Percentiles rank a stretch among this genome's conserved stretches.
These are phyloP conservation scores for Brachymystax lenok DNA, from an alignment of 2,797 vertebrate genomes.

Conservation along the genomic window DNA sequence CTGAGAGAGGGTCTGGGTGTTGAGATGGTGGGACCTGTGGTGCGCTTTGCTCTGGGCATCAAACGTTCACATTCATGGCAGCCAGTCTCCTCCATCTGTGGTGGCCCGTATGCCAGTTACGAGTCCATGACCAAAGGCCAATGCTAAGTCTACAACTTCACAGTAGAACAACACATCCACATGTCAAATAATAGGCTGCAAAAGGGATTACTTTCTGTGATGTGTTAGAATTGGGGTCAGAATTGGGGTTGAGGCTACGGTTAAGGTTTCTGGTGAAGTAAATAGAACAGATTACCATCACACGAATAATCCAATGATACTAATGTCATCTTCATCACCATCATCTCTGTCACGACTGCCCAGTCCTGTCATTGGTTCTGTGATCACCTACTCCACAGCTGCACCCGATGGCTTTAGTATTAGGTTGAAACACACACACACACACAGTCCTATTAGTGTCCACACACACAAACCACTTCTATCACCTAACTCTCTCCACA, in stretches of 20 bases:
- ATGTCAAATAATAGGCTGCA: no score
- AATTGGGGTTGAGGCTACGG: not conserved
- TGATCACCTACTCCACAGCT: not conserved
- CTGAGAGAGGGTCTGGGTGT: not conserved
- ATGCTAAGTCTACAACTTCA: not conserved
- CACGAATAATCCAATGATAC: not conserved
- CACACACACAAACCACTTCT: slow-evolving; percentile 16
- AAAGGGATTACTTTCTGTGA: no score
- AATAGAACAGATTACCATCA: not conserved
- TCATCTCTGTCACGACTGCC: not conserved
- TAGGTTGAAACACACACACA: not conserved
- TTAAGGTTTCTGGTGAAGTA: not conserved
- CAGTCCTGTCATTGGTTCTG: not conserved
- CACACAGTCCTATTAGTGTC: slow-evolving; percentile 19
- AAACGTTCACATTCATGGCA: not conserved
- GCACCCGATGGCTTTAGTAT: no score
- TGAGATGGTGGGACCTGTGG: not conserved
- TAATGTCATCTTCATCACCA: not conserved
- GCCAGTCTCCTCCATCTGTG: not conserved
- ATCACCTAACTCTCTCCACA: slow-evolving; percentile 28
- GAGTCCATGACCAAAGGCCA: not conserved
- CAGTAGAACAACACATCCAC: not conserved
- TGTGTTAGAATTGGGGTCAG: not conserved
- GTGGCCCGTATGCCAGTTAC: not conserved
- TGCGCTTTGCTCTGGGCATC: not conserved